phyloP scores from a whole-genome alignment of 2,113 vertebrate genomes.

The Monopterus albus region DNA sequence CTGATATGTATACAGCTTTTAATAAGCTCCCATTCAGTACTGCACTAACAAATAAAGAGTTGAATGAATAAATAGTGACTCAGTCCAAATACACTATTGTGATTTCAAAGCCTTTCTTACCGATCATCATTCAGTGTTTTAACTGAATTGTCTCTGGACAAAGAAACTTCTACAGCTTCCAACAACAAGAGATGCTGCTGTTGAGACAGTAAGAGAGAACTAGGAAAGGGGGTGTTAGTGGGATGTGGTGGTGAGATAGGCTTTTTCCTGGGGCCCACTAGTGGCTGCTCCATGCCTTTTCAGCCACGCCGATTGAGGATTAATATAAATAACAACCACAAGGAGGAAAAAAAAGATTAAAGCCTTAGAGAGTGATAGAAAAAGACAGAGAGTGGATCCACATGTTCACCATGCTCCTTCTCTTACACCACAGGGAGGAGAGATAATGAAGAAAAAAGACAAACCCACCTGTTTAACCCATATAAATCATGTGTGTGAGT shows the following conservation, averaged over 20 bases:
- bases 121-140: background rate
- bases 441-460: conserved; percentile 21
- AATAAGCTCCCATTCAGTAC: background rate
- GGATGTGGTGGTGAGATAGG: background rate
- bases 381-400: conserved; percentile 4
- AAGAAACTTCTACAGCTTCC: conserved; percentile 29
- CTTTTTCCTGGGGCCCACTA: conserved; percentile 65
- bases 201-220: conserved; percentile 4
- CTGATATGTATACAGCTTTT: too few relatives aligned
- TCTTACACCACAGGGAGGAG: conserved; percentile 27
- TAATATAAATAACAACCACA: conserved; percentile 31
- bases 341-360: conserved; percentile 23
- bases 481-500: conserved; percentile 43
- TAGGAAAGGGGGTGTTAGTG: background rate
- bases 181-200: background rate
- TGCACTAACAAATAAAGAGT: conserved; percentile 2
- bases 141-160: conserved; percentile 27
- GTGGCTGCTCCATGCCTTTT: conserved; percentile 51
- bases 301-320: conserved; percentile 18
- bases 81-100: background rate
- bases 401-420: conserved; percentile 12
- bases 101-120: conserved; percentile 29
- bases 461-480: conserved; percentile 55
- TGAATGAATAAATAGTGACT: conserved; percentile 20
- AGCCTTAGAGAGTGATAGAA: conserved; percentile 7